Conservation (phyloP, 2,113 vertebrate species). For the Kryptolebias marmoratus region DNA sequence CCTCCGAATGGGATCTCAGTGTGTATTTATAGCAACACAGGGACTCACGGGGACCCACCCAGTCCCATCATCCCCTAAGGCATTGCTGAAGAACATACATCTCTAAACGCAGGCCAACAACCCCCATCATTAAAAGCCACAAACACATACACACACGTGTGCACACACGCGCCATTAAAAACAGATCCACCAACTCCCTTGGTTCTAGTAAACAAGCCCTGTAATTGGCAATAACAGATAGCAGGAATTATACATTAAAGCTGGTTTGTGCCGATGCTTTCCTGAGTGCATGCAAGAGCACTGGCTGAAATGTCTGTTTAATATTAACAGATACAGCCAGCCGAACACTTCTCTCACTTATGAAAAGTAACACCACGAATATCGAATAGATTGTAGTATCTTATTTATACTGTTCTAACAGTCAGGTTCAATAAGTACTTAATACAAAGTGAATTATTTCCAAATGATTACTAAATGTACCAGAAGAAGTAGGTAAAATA, state of each 20-base stretch:
- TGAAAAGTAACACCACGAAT: not conserved
- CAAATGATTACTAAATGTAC: not conserved
- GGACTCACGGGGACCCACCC: slow-evolving; percentile 53
- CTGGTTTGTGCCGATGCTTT: slow-evolving; percentile 14
- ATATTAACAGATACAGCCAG: not conserved
- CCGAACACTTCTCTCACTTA: not conserved
- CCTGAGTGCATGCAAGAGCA: slow-evolving; percentile 1
- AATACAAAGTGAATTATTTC: not conserved
- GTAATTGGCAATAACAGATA: slow-evolving; percentile 53
- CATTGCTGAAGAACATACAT: slow-evolving; percentile 41
- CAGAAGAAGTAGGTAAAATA: too few species aligned
- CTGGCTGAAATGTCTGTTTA: not conserved
- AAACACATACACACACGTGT: slow-evolving; percentile 7
- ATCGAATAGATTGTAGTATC: not conserved
- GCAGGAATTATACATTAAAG: slow-evolving; percentile 46
- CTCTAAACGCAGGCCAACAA: slow-evolving; percentile 36
- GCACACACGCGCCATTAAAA: slow-evolving; percentile 19
- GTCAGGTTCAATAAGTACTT: not conserved
- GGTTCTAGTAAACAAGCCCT: slow-evolving; percentile 52
- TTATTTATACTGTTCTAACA: not conserved
- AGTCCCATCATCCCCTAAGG: slow-evolving; percentile 38
- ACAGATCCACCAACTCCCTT: slow-evolving; percentile 26
- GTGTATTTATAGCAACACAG: slow-evolving; percentile 68
- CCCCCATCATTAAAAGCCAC: slow-evolving; percentile 43
- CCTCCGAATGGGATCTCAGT: slow-evolving; percentile 65